These are phyloP conservation scores for Tryphoninae sp. DNA, from an alignment of 2,888 invertebrate genomes.

Conservation along the genomic window DNA sequence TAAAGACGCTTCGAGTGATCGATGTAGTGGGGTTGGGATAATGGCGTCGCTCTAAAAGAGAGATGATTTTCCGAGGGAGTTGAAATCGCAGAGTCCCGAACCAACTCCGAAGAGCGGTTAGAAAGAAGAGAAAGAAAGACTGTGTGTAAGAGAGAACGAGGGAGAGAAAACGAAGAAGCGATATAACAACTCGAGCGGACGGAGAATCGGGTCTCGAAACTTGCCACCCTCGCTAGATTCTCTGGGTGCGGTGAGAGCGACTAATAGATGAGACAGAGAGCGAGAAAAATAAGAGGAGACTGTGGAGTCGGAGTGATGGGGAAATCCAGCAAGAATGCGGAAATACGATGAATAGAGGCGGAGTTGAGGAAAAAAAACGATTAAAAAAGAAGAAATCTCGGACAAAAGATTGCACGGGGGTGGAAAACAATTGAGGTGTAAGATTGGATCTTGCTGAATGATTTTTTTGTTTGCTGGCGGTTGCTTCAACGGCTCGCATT, in stretches of 20 bases:
- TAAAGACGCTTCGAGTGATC: slow-evolving; percentile 50
- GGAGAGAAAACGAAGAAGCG: slow-evolving; percentile 15
- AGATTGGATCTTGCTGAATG: slow-evolving; percentile 54
- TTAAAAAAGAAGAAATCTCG: slow-evolving; percentile 1
- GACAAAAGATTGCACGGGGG: slow-evolving; percentile 46
- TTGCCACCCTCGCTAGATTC: slow-evolving; percentile 34
- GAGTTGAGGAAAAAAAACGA: slow-evolving; percentile 5
- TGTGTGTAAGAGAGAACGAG: neutral
- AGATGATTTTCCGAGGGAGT: slow-evolving; percentile 37
- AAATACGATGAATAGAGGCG: slow-evolving; percentile 14
- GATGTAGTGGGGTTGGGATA: slow-evolving; percentile 33
- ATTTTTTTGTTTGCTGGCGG: slow-evolving; percentile 6
- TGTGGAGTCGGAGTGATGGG: slow-evolving; percentile 18
- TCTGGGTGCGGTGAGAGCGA: slow-evolving; percentile 2
- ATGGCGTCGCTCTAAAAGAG: slow-evolving; percentile 22
- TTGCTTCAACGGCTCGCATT: neutral
- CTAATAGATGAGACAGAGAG: neutral
- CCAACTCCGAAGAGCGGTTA: slow-evolving; percentile 1
- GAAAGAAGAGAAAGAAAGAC: neutral
- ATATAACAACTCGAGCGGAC: slow-evolving; percentile 45
- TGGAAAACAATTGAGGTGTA: slow-evolving; percentile 63
- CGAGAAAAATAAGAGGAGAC: slow-evolving; percentile 24
- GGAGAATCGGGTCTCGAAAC: slow-evolving; percentile 24
- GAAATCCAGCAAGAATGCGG: slow-evolving; percentile 8
- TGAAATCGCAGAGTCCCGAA: slow-evolving; percentile 38